Evolutionary conservation across 2,888 invertebrate genomes (phyloP), one percentile per base, ranked within the genome.

Genomic region (Dinocampus coccinellae): DNA sequence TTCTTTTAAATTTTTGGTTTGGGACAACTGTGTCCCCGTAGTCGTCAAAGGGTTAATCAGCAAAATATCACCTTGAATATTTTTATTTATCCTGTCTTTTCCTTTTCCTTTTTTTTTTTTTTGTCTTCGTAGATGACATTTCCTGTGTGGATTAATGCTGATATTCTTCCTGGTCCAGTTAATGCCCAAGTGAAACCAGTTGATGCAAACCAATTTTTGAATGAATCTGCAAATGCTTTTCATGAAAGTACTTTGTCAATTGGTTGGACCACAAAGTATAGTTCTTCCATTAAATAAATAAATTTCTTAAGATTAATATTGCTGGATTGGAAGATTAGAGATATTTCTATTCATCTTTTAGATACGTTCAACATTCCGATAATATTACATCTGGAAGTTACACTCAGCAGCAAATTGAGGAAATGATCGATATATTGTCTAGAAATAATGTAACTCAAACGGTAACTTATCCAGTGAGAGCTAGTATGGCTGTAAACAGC

Each of bases 121-220:
- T 20, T 69, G 7, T 68, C 72, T 75, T 82, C 86, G 53, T 85
- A 95, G 94, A 88, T 92, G 78, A 89, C 87, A 0, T 92, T 92
- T 81, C 96, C 96, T 0, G 84, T 97, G 3, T 96, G 95, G 95
- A 86, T 97, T 70, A 97, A 97, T 85, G 96, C 97, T 0, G 97
- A 97, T 85, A 94, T 97, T 76, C 88, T 95, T 4, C 83, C 88
- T 0, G 97, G 97, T 0, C 96, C 96, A 0, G 90, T 93, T 0
- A 90, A 92, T 70, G 86, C 90, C 9, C 89, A 88, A 0, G 36
- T 57, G 4, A 57, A 10, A 2, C 93, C 94, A 0, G 92, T 96
- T 0, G 90, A 94, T 81, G 88, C 93, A 0, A 84, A 82, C 3
- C 80, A 84, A 72, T 97, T 97, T 87, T 87, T 97, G 29, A 81